Conservation (phyloP, 1,140 invertebrate genomes). For the Scaptomyza montana region DNA sequence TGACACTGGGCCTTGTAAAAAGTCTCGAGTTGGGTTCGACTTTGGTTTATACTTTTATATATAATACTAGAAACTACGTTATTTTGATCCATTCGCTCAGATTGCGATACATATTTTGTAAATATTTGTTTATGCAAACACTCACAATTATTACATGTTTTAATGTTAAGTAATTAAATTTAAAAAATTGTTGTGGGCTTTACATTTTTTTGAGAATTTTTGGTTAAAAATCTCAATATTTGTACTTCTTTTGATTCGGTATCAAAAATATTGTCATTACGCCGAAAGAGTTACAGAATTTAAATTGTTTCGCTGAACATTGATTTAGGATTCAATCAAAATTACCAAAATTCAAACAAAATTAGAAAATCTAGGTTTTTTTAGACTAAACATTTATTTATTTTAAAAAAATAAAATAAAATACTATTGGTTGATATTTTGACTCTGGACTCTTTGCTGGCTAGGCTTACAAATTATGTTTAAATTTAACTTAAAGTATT, state of each 20-base stretch:
- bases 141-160: constrained; percentile 16
- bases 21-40: constrained; percentile 23
- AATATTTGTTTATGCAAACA: constrained; percentile 37
- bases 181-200: constrained; percentile 26
- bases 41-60: constrained; percentile 24
- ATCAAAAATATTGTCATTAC: constrained; percentile 79
- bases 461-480: constrained; percentile 59
- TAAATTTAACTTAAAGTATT: constrained; percentile 30
- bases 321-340: constrained; percentile 29
- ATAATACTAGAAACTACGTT: constrained; percentile 32
- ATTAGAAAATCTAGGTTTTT: constrained; percentile 38
- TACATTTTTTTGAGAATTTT: constrained; percentile 5
- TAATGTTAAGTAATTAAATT: constrained; percentile 10
- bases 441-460: constrained; percentile 74
- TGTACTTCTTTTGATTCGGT: constrained; percentile 71
- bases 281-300: constrained; percentile 31
- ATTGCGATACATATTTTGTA: constrained; percentile 32
- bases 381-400: constrained; percentile 60
- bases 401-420: constrained; percentile 56
- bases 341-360: constrained; percentile 29
- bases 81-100: constrained; percentile 77
- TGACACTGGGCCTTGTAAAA: constrained; percentile 49
- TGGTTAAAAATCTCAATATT: constrained; percentile 70
- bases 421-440: constrained; percentile 55
- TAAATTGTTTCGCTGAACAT: constrained; percentile 5